phyloP scores from a whole-genome alignment of 2,113 vertebrate genomes.

The Dromas ardeola region DNA sequence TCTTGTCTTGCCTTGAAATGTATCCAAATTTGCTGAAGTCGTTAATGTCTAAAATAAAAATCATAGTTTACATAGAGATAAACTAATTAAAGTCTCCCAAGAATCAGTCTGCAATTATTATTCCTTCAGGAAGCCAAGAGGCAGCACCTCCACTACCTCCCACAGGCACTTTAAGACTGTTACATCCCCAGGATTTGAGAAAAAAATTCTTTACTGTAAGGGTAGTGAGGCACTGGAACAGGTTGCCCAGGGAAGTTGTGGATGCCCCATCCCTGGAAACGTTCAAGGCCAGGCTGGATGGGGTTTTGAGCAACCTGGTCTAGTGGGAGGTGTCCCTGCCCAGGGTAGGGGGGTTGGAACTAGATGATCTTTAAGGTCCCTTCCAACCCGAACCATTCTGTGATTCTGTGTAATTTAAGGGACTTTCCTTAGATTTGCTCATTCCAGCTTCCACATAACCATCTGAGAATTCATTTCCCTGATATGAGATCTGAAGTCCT shows the following conservation, averaged over 20 bases:
- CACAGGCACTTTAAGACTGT: neutral
- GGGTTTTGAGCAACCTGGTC: too few species aligned
- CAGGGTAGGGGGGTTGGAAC: too few species aligned
- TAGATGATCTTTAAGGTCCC: too few species aligned
- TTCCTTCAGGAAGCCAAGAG: neutral
- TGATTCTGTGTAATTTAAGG: neutral
- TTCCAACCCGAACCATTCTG: too few species aligned
- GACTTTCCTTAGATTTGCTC: neutral
- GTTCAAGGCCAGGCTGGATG: too few species aligned
- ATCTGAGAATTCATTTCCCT: neutral
- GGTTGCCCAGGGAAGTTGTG: too few species aligned
- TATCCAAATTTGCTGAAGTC: neutral
- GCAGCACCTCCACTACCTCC: neutral
- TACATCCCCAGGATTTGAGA: neutral
- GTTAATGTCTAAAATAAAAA: neutral
- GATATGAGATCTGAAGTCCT: neutral
- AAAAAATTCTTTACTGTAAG: neutral
- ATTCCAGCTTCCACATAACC: neutral
- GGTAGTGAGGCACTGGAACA: too few species aligned
- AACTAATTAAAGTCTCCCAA: neutral
- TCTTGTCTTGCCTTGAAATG: neutral
- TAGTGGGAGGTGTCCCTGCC: too few species aligned
- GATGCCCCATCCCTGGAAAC: too few species aligned
- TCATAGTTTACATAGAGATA: neutral
- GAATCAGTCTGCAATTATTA: neutral